Evolutionary conservation across 2,797 vertebrate species (phyloP).

Genomic region (Pipistrellus pygmaeus): DNA sequence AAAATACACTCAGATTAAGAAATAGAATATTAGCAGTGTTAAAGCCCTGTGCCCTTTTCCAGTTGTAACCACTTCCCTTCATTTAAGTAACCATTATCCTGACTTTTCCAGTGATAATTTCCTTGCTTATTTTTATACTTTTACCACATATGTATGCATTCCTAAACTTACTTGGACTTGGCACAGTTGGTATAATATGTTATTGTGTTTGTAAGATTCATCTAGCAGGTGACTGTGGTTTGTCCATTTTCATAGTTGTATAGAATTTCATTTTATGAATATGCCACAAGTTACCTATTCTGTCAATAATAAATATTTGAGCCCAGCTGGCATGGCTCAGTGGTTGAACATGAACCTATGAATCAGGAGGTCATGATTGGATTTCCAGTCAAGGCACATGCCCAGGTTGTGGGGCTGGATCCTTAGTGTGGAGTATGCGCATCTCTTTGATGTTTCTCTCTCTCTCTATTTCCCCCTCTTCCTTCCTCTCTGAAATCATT

Average conservation of each 20-base stretch:
- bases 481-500: no score
- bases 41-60: background rate
- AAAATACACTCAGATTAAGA: constrained; percentile 22
- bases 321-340: background rate
- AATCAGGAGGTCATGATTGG: no score
- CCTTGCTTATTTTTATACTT: background rate
- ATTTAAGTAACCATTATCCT: background rate
- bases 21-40: constrained; percentile 1
- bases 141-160: background rate
- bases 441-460: no score
- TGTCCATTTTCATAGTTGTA: constrained; percentile 40
- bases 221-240: background rate
- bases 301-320: background rate
- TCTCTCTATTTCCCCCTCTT: no score
- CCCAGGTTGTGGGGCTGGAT: no score
- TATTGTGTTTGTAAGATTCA: background rate
- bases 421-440: no score
- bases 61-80: background rate
- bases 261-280: constrained; percentile 57
- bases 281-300: background rate
- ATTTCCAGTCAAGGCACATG: no score
- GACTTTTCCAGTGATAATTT: background rate
- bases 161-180: constrained; percentile 40
- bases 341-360: no score
- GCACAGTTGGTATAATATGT: background rate